Percentiles rank a stretch among this genome's conserved stretches.
Evolutionary conservation across 92 coral and sea anemone species (phyloP).

Genomic region (Desmophyllum pertusum): DNA sequence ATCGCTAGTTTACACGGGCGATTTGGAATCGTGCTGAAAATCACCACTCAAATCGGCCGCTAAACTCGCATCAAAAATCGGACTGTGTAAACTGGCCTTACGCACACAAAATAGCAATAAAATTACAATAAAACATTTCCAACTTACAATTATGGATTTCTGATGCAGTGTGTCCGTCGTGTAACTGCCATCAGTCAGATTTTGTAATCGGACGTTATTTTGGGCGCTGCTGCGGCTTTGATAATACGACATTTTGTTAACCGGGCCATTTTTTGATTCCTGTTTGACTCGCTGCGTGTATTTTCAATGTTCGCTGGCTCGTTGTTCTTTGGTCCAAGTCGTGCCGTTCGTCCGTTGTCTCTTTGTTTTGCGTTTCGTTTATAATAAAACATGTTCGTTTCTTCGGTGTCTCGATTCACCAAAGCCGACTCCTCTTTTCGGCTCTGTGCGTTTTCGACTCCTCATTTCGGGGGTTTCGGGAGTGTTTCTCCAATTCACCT

Average conservation of each 20-base stretch:
- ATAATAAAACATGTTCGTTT: background rate
- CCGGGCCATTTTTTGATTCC: slow-evolving; percentile 24
- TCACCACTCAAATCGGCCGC: too few relatives aligned
- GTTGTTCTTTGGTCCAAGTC: background rate
- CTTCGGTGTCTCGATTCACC: background rate
- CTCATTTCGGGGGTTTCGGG: background rate
- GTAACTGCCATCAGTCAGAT: slow-evolving; percentile 77
- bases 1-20: too few relatives aligned
- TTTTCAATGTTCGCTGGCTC: slow-evolving; percentile 7
- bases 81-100: too few relatives aligned
- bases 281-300: background rate
- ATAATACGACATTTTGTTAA: background rate
- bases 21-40: too few relatives aligned
- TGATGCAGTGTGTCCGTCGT: slow-evolving; percentile 91
- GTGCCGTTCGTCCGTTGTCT: background rate
- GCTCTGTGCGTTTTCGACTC: too few relatives aligned
- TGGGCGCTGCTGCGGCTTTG: slow-evolving; percentile 42
- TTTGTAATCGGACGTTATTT: slow-evolving; percentile 78
- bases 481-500: slow-evolving; percentile 18
- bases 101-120: too few relatives aligned
- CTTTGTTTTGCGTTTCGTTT: background rate
- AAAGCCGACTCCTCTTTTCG: background rate
- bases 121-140: background rate
- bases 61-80: too few relatives aligned
- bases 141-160: slow-evolving; percentile 59